Conservation (phyloP, 2,888 invertebrate species). For the Hirtodrosophila trivittata region DNA sequence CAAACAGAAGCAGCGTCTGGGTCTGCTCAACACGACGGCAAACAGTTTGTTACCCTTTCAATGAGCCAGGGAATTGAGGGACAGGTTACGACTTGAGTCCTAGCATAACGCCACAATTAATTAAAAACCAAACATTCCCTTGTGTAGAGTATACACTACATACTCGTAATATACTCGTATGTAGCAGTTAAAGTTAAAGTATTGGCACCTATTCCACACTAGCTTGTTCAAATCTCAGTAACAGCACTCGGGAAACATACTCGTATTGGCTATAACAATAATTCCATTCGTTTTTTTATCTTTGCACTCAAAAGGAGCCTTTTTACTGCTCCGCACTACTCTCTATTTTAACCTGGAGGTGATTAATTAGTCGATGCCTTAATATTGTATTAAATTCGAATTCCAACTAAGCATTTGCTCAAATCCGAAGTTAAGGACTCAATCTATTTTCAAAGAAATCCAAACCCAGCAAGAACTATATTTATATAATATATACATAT, state of each 20-base stretch:
- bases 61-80: slow-evolving; percentile 30
- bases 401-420: slow-evolving; percentile 36
- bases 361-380: slow-evolving; percentile 24
- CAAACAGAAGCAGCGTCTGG: slow-evolving; percentile 96
- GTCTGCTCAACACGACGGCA: slow-evolving; percentile 89
- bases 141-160: slow-evolving; percentile 37
- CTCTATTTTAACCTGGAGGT: slow-evolving; percentile 19
- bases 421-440: slow-evolving; percentile 20
- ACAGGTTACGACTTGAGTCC: slow-evolving; percentile 11
- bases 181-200: slow-evolving; percentile 36
- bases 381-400: slow-evolving; percentile 47
- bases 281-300: slow-evolving; percentile 23
- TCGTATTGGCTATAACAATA: slow-evolving; percentile 4
- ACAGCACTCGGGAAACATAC: slow-evolving; percentile 4
- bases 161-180: slow-evolving; percentile 29
- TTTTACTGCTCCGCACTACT: slow-evolving; percentile 32
- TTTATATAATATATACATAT: neutral
- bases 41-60: slow-evolving; percentile 79
- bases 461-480: slow-evolving; percentile 22
- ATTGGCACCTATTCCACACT: slow-evolving; percentile 47
- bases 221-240: slow-evolving; percentile 48
- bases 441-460: slow-evolving; percentile 47
- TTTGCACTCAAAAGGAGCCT: slow-evolving; percentile 30
- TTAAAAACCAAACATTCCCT: slow-evolving; percentile 53
- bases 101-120: slow-evolving; percentile 15